These are phyloP conservation scores for Rhabdophis nuchalis DNA, from an alignment of 2,797 vertebrate species.

Conservation along the genomic window DNA sequence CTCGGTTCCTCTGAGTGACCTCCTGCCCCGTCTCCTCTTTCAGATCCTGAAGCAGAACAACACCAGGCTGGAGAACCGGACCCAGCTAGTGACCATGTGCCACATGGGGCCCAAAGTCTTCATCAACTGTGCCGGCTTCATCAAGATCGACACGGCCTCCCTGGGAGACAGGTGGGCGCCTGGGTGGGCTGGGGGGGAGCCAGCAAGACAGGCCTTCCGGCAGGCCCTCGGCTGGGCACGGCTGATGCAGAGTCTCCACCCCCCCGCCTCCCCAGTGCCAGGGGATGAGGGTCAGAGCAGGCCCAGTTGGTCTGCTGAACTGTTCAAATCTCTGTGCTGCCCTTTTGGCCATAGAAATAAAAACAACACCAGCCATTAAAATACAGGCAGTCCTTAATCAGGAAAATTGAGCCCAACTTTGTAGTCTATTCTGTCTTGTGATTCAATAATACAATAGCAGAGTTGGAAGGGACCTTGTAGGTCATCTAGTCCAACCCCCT, in stretches of 20 bases:
- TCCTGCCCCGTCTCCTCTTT: background rate
- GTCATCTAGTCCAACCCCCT: no score
- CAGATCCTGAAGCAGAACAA: slow-evolving; percentile 99
- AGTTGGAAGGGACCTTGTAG: no score
- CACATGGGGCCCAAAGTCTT: slow-evolving; percentile 99
- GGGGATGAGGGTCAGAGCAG: background rate
- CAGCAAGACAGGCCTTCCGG: background rate
- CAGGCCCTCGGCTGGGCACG: background rate
- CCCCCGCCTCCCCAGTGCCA: no score
- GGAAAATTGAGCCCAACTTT: no score
- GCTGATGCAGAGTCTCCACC: no score
- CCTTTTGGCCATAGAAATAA: background rate
- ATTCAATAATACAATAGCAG: no score
- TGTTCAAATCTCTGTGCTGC: background rate
- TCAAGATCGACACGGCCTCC: slow-evolving; percentile 97
- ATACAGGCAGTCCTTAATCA: no score
- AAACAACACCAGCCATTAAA: no score
- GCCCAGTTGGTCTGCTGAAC: background rate
- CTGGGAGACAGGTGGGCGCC: slow-evolving; percentile 90
- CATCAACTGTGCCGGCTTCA: slow-evolving; percentile 98
- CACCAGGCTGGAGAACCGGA: slow-evolving; percentile 94
- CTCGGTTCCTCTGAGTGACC: background rate
- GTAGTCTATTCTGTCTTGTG: no score
- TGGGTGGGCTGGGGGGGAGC: no score
- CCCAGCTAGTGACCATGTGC: slow-evolving; percentile 98